These are phyloP conservation scores for Poeciliopsis presidionis DNA, from an alignment of 2,797 vertebrate genomes.

Conservation along the genomic window DNA sequence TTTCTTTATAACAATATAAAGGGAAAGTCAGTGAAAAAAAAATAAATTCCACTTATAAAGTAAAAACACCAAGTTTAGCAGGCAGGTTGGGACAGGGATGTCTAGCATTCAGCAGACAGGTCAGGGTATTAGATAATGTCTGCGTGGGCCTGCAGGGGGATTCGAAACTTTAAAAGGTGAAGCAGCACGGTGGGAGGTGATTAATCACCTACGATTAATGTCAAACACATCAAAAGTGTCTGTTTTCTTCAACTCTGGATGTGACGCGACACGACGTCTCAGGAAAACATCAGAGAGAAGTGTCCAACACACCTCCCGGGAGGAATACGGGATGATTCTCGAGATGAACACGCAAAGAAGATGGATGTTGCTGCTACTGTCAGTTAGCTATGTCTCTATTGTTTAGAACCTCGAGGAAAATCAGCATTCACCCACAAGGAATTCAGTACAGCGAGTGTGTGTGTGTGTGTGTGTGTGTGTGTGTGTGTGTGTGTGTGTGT, in stretches of 20 bases:
- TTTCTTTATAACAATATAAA: neutral
- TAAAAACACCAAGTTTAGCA: conserved; percentile 8
- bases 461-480: neutral
- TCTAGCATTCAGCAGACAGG: conserved; percentile 47
- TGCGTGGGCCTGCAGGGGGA: conserved; percentile 47
- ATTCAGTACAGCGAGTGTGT: neutral
- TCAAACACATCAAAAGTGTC: conserved; percentile 57
- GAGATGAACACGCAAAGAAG: conserved; percentile 19
- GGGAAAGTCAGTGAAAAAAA: conserved; percentile 3
- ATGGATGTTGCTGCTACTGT: conserved; percentile 11
- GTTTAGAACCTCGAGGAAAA: conserved; percentile 7
- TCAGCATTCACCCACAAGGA: conserved; percentile 8
- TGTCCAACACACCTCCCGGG: conserved; percentile 24
- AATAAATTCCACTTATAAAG: conserved; percentile 1
- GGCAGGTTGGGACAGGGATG: conserved; percentile 51
- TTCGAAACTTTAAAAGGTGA: conserved; percentile 63
- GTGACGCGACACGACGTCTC: conserved; percentile 60
- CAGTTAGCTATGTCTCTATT: conserved; percentile 24
- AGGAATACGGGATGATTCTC: conserved; percentile 10
- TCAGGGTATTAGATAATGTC: conserved; percentile 59
- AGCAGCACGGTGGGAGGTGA: conserved; percentile 46
- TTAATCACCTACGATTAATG: conserved; percentile 66
- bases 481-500: too few relatives aligned
- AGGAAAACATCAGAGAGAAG: conserved; percentile 49
- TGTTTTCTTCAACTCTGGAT: conserved; percentile 48